A percentile compares a stretch with the other conserved stretches of the same genome.
Conservation (phyloP, 2,113 vertebrate species). For the Rhinoptilus africanus region DNA sequence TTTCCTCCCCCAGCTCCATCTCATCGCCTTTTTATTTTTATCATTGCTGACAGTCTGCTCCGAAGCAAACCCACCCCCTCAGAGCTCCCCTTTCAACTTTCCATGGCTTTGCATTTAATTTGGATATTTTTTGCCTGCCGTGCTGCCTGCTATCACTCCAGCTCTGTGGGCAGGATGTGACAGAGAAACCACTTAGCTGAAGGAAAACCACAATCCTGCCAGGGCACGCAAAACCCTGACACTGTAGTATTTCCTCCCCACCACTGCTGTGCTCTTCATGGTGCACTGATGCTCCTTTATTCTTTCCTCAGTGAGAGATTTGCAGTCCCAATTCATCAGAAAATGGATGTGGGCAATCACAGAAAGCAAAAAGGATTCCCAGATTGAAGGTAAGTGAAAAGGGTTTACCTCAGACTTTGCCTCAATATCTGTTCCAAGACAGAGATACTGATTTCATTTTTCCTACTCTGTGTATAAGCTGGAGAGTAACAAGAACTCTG, state of each 20-base stretch:
- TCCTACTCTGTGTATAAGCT: neutral
- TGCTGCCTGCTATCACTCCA: neutral
- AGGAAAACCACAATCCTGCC: neutral
- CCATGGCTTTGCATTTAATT: neutral
- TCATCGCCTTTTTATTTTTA: neutral
- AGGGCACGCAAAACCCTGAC: neutral
- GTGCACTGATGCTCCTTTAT: neutral
- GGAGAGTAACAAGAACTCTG: neutral
- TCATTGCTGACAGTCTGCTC: neutral
- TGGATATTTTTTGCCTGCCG: neutral
- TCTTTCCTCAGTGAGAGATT: neutral
- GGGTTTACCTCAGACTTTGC: neutral
- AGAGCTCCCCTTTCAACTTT: neutral
- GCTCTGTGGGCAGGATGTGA: neutral
- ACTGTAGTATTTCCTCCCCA: neutral
- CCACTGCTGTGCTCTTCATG: neutral
- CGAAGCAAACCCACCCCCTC: neutral
- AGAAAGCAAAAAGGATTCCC: neutral
- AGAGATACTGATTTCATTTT: neutral
- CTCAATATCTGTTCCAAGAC: neutral
- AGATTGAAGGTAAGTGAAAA: neutral
- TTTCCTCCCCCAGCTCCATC: neutral
- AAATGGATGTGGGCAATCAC: neutral
- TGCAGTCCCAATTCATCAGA: neutral
- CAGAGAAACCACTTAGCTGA: neutral